Evolutionary conservation across 2,797 vertebrate species (phyloP), one percentile per base, ranked within the genome.

Genomic region (Muraenolepis orangiensis): DNA sequence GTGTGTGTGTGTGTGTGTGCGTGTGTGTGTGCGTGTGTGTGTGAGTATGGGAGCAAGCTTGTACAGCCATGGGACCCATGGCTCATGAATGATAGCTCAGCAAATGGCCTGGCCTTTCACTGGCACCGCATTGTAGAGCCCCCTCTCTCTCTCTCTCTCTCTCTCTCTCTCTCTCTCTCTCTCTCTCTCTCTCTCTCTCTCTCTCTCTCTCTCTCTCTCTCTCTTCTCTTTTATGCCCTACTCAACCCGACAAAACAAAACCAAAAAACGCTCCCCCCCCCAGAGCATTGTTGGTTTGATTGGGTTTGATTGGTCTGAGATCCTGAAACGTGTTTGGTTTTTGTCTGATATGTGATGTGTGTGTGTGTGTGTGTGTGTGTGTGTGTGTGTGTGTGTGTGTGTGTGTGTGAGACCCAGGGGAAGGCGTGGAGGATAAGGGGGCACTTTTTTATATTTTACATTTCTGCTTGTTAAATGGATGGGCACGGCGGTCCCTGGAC

Each of bases 11-110:
- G 32, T 34, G 32, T 34, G 32, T 34, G 32, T 8, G 32, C 8
- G 32, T 34, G 32, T 34, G 32, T 34, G 32, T 34, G 32, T 34
- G 32, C 8, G 32, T 34, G 32, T 34, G n/a, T n/a, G n/a, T n/a
- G n/a, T n/a, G n/a, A n/a, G n/a, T n/a, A n/a, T 93, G 94, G 92
- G 94, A 95, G 93, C 92, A 94, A 94, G 93, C 92, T 94, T 93
- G 92, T 93, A 91, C 90, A 93, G 92, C 91, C 94, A 89, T 91
- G 93, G 92, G 90, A 91, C 79, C 88, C 92, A 89, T 92, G 88
- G 81, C 91, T 91, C 93, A 94, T 95, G 92, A 94, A 94, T 93
- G 94, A 94, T 94, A 91, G 92, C 91, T 92, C 88, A 89, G 92
- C 92, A 93, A 94, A 94, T 93, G 92, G 90, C 88, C 84, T 88